Percentiles rank a stretch among this genome's conserved stretches.
These are phyloP conservation scores for Ifrita kowaldi DNA, from an alignment of 2,113 vertebrate species.

Conservation along the genomic window DNA sequence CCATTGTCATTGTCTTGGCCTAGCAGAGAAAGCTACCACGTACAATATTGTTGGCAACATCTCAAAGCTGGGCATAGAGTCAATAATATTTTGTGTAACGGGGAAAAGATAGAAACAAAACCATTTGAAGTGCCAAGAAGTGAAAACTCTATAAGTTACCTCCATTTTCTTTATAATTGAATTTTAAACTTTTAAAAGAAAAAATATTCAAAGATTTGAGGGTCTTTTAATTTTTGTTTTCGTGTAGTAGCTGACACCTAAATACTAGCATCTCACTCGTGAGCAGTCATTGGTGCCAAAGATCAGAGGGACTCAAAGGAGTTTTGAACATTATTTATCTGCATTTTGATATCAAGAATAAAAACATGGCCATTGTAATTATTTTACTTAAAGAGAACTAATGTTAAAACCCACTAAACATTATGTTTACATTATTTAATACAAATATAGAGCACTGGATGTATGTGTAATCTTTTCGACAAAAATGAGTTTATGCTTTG, in stretches of 20 bases:
- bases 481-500: not conserved
- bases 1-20: not conserved
- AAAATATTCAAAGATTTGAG: not conserved
- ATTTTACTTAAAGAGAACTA: not conserved
- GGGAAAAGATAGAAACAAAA: not conserved
- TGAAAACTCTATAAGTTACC: not conserved
- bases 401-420: not conserved
- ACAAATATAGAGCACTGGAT: not conserved
- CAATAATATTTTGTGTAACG: not conserved
- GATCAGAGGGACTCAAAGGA: not conserved
- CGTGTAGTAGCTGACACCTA: not conserved
- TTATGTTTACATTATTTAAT: not conserved
- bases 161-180: not conserved
- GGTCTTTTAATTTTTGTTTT: not conserved
- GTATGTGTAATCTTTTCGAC: not conserved
- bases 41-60: not conserved
- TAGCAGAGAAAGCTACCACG: not conserved
- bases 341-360: not conserved
- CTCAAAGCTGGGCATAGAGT: not conserved
- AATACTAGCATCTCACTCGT: not conserved
- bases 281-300: not conserved
- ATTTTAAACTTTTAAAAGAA: not conserved
- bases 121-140: not conserved
- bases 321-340: not conserved
- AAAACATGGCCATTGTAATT: not conserved